Conservation (phyloP, 2,113 vertebrate species). For the Chascanopsetta lugubris region DNA sequence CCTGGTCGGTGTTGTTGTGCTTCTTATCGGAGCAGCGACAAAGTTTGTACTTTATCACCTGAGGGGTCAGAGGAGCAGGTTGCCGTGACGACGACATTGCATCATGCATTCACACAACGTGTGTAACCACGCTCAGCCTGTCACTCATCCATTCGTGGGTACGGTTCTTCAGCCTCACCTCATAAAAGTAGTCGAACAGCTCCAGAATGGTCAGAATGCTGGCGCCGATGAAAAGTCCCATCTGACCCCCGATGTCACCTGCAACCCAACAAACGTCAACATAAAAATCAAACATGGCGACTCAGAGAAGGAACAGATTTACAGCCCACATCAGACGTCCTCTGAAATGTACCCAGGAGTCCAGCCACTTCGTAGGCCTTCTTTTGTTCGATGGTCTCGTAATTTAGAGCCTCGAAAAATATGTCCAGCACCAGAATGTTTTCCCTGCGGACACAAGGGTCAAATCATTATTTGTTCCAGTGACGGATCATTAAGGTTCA, state of each 20-base stretch:
- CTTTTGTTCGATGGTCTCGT: constrained; percentile 96
- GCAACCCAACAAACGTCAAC: constrained; percentile 14
- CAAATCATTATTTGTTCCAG: not conserved
- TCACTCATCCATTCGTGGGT: no score
- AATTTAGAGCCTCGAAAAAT: constrained; percentile 84
- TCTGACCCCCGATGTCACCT: constrained; percentile 95
- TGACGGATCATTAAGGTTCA: no score
- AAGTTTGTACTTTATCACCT: constrained; percentile 94
- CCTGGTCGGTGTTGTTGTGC: constrained; percentile 88
- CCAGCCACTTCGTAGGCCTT: constrained; percentile 98
- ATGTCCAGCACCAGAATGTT: constrained; percentile 93
- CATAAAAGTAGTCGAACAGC: constrained; percentile 92
- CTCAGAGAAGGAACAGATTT: not conserved
- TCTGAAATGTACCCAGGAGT: constrained; percentile 85
- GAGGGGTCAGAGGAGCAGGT: constrained; percentile 11
- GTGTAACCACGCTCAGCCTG: no score
- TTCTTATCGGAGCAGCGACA: constrained; percentile 88
- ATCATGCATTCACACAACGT: no score
- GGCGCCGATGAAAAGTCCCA: constrained; percentile 95
- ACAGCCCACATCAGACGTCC: not conserved
- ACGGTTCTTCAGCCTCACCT: constrained; percentile 78
- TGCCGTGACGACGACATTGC: no score
- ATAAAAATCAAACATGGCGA: not conserved
- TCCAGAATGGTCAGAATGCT: constrained; percentile 94
- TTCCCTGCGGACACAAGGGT: constrained; percentile 81